Evolutionary conservation across 2,797 vertebrate species (phyloP).

Genomic region (Delichon dasypus): DNA sequence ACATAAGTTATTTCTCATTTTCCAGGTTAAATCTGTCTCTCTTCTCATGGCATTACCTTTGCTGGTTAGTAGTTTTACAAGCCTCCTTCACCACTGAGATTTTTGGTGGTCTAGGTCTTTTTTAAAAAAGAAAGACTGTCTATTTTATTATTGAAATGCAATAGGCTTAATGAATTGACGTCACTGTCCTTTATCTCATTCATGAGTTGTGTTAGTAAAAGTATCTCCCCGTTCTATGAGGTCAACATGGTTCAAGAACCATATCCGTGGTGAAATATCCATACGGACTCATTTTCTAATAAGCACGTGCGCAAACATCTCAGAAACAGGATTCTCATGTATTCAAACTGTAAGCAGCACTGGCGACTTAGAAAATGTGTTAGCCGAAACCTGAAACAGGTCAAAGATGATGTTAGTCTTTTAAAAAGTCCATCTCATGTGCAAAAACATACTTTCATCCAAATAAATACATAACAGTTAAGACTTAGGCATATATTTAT

Average conservation of each 20-base stretch:
- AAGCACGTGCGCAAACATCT: constrained; percentile 95
- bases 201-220: constrained; percentile 90
- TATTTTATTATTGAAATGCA: constrained; percentile 84
- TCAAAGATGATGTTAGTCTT: constrained; percentile 91
- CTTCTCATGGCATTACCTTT: constrained; percentile 78
- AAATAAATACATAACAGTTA: constrained; percentile 75
- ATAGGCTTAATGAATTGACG: constrained; percentile 86
- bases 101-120: constrained; percentile 60
- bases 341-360: constrained; percentile 97
- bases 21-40: constrained; percentile 80
- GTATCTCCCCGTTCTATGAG: constrained; percentile 84
- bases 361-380: constrained; percentile 91
- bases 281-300: constrained; percentile 87
- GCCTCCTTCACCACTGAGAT: constrained; percentile 81
- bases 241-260: constrained; percentile 85
- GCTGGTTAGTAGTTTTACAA: constrained; percentile 93
- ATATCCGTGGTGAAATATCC: constrained; percentile 88
- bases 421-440: constrained; percentile 75
- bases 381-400: constrained; percentile 99
- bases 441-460: constrained; percentile 78
- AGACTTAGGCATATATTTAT: constrained; percentile 74
- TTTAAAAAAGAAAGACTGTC: constrained; percentile 19
- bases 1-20: constrained; percentile 82
- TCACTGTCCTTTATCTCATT: constrained; percentile 82
- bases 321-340: constrained; percentile 95